Evolutionary conservation across 2,113 vertebrate species (phyloP), one percentile per base, ranked within the genome.

Genomic region (Xenopus laevis): DNA sequence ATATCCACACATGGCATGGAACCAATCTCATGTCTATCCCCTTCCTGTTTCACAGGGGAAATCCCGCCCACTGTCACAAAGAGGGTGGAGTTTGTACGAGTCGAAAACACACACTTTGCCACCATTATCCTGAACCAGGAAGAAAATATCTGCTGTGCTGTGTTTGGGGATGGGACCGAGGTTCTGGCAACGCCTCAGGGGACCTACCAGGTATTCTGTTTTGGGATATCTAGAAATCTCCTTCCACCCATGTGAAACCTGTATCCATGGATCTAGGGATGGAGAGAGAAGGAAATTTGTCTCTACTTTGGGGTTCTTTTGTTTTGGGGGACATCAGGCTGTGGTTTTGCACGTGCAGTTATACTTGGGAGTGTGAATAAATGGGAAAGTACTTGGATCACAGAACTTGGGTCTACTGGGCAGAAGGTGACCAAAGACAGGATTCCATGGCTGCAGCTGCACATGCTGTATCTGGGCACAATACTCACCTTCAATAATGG

Each of bases 131-230:
- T 88, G 85, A 92, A 93, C 82, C 90, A 89, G 13, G 89, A 93
- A 11, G 85, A 89, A 12, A 86, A 86, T 17, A 81, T 78, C 5
- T 93, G 89, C 80, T 87, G 87, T 4, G 76, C 92, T 62, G 60
- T 89, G 45, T 92, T 97, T 74, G 94, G 89, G 23, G 96, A 98
- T 57, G 93, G 95, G 10, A 97, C 94, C 0, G 88, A 88, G 74
- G 46, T 98, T 78, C 90, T 87, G 10, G 93, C 93, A 71, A 92
- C 87, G 61, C 89, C 88, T 33, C 83, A 82, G 30, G 93, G 94
- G 78, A 90, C 83, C 0, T 98, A 97, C 47, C 84, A 95, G 93
- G 97, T 98, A 72, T 40, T 40, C 33, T 40, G 6, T 40, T 40
- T 9, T 40, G 8, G 33, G 23, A 27, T 27, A 27, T 27, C 2